Conservation (phyloP, 2,888 invertebrate species). For the Drosophila subquinaria region DNA sequence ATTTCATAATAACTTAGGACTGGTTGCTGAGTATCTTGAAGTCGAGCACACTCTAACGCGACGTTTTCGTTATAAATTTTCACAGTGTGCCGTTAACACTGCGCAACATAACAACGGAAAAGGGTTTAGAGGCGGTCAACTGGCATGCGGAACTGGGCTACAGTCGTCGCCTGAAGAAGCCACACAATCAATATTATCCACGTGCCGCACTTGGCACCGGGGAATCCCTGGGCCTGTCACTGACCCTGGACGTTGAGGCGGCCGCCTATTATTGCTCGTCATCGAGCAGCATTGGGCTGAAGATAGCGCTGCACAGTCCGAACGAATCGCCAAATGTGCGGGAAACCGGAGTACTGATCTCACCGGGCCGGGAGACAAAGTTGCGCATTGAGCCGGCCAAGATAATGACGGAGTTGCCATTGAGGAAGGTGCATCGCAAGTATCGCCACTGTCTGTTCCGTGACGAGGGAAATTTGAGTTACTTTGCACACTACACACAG, state of each 20-base stretch:
- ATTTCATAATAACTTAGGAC: not conserved
- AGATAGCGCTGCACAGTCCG: slow-evolving; percentile 81
- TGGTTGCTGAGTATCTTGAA: not conserved
- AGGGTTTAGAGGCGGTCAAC: slow-evolving; percentile 85
- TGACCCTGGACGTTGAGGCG: slow-evolving; percentile 89
- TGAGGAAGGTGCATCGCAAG: slow-evolving; percentile 66
- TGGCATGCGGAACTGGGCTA: slow-evolving; percentile 92
- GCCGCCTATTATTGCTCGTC: slow-evolving; percentile 93
- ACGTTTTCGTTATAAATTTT: too few relatives aligned
- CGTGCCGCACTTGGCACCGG: slow-evolving; percentile 87
- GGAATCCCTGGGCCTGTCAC: slow-evolving; percentile 89
- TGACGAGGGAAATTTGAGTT: slow-evolving; percentile 89
- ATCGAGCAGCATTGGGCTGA: slow-evolving; percentile 87
- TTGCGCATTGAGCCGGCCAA: slow-evolving; percentile 79
- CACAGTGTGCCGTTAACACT: slow-evolving; percentile 58
- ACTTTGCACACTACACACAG: slow-evolving; percentile 90
- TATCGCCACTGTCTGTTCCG: slow-evolving; percentile 90
- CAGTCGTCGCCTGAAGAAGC: slow-evolving; percentile 17
- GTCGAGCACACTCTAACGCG: too few relatives aligned
- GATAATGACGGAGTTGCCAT: slow-evolving; percentile 66
- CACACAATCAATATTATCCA: slow-evolving; percentile 87
- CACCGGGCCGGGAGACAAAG: slow-evolving; percentile 80
- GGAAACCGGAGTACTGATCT: slow-evolving; percentile 78
- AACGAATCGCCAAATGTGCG: slow-evolving; percentile 82
- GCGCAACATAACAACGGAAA: slow-evolving; percentile 35